Evolutionary conservation across 2,797 vertebrate species (phyloP).

Genomic region (Chrysocyon brachyurus): DNA sequence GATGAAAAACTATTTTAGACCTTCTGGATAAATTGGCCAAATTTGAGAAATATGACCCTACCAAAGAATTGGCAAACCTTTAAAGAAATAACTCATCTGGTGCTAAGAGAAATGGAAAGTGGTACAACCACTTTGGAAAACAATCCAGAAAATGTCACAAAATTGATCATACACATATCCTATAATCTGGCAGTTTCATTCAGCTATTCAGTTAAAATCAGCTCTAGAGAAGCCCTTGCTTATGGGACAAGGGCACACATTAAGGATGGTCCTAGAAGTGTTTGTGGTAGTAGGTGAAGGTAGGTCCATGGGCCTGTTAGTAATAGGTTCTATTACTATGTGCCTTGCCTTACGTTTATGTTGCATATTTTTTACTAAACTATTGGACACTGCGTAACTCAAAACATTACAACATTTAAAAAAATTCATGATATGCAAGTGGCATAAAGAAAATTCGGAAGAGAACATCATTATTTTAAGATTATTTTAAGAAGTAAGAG

Average conservation of each 20-base stretch:
- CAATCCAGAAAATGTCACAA: background rate
- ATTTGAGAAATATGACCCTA: background rate
- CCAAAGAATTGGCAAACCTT: background rate
- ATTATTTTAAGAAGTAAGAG: constrained; percentile 26
- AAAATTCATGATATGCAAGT: background rate
- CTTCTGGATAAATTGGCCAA: background rate
- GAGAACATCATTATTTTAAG: background rate
- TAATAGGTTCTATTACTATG: background rate
- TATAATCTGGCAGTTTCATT: background rate
- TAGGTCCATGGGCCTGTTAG: background rate
- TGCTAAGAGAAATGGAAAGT: background rate
- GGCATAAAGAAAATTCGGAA: constrained; percentile 21
- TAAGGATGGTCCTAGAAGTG: too few species aligned
- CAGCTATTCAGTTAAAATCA: background rate
- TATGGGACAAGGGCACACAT: background rate
- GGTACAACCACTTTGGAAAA: background rate
- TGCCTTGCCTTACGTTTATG: background rate
- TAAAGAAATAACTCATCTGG: background rate
- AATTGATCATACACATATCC: background rate
- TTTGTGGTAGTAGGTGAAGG: background rate
- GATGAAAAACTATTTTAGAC: background rate
- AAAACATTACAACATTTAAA: background rate
- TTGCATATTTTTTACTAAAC: background rate
- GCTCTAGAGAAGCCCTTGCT: background rate
- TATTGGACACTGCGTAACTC: constrained; percentile 30